phyloP scores from a whole-genome alignment of 2,797 vertebrate species.

The Thamnophis elegans region DNA sequence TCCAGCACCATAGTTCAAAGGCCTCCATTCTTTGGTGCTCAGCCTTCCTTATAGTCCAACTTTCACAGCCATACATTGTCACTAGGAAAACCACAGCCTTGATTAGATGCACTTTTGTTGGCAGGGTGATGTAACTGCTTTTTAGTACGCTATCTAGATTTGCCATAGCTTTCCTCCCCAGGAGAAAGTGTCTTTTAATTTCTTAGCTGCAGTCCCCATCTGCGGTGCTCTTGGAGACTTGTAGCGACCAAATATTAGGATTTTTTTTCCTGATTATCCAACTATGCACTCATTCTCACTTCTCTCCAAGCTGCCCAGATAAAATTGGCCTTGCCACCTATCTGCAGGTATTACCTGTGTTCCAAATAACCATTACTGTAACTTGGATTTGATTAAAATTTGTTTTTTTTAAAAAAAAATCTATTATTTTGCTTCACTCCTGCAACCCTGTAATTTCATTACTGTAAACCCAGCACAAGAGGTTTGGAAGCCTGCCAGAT shows the following conservation, averaged over 20 bases:
- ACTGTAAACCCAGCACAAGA: neutral
- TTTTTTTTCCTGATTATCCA: neutral
- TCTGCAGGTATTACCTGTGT: neutral
- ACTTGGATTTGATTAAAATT: neutral
- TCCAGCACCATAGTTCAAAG: too few relatives aligned
- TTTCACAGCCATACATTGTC: too few relatives aligned
- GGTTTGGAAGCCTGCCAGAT: neutral
- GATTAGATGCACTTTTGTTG: too few relatives aligned
- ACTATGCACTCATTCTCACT: neutral
- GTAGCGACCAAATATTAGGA: neutral
- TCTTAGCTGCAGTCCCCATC: too few relatives aligned
- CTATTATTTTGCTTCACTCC: neutral
- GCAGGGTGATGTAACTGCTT: too few relatives aligned
- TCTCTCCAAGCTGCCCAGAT: neutral
- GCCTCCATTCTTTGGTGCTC: too few relatives aligned
- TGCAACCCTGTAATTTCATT: neutral
- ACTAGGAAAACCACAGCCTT: too few relatives aligned
- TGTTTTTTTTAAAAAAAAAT: neutral
- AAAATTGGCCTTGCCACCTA: neutral
- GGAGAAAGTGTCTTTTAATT: too few relatives aligned
- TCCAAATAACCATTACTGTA: neutral
- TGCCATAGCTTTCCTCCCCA: too few relatives aligned
- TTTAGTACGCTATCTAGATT: too few relatives aligned
- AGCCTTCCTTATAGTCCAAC: too few relatives aligned
- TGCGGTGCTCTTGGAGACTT: too few relatives aligned